These are phyloP conservation scores for Fulmarus glacialis DNA, from an alignment of 2,113 vertebrate species.

Conservation along the genomic window DNA sequence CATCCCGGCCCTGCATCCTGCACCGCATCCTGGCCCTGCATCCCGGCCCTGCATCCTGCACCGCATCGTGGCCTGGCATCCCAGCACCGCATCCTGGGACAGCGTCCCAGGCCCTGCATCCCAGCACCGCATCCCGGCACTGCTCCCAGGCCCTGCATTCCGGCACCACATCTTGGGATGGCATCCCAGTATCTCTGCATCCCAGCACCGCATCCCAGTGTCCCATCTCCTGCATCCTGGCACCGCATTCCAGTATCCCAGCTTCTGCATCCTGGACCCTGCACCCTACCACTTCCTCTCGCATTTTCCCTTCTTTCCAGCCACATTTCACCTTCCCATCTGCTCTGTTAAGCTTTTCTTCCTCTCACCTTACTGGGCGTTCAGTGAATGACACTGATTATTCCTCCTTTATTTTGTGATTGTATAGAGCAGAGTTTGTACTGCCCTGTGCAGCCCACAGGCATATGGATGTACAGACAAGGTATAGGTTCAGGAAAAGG, in stretches of 20 bases:
- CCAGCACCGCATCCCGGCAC: rapidly evolving
- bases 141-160: too few species aligned
- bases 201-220: neutral
- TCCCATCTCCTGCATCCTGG: neutral
- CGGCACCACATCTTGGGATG: rapidly evolving
- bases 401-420: neutral
- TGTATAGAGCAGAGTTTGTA: neutral
- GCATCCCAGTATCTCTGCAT: too few species aligned
- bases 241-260: rapidly evolving
- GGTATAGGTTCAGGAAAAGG: rapidly evolving
- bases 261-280: neutral
- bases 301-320: neutral
- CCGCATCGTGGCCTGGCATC: neutral
- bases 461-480: too few species aligned
- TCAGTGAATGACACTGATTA: neutral
- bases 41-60: too few species aligned
- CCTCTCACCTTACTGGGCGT: neutral
- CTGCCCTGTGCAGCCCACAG: neutral
- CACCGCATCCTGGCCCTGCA: neutral
- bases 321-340: neutral
- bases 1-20: neutral
- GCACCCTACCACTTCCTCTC: neutral
- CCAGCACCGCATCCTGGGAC: too few species aligned
- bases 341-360: neutral
- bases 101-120: neutral